Percentiles rank a stretch among this genome's conserved stretches.
Evolutionary conservation across 2,797 vertebrate species (phyloP).

Genomic region (Chelon auratus): DNA sequence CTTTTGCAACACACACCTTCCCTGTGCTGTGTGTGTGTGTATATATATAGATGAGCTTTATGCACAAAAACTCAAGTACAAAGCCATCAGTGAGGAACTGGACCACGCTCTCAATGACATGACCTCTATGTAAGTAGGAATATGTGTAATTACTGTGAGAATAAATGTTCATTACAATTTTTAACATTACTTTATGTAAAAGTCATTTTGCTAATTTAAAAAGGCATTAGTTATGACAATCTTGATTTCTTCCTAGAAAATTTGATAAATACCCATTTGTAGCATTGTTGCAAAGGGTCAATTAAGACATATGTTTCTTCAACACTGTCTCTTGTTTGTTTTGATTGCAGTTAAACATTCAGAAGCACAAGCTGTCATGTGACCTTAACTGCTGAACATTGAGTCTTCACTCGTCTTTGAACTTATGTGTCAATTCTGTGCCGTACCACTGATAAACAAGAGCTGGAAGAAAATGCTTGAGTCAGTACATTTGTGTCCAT

Average conservation of each 20-base stretch:
- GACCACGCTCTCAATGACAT: slow-evolving; percentile 93
- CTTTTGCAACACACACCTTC: slow-evolving; percentile 16
- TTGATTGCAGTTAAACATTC: slow-evolving; percentile 63
- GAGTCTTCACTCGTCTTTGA: background rate
- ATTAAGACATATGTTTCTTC: background rate
- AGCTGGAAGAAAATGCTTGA: slow-evolving; percentile 17
- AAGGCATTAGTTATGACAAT: background rate
- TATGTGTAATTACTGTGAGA: background rate
- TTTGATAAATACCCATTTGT: background rate
- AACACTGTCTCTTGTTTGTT: slow-evolving; percentile 11
- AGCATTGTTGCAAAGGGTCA: background rate
- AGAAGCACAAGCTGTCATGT: slow-evolving; percentile 14
- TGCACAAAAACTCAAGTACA: slow-evolving; percentile 95
- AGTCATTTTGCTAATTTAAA: too few species aligned
- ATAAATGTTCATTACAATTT: background rate
- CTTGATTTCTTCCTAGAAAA: background rate
- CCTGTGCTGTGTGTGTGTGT: slow-evolving; percentile 39
- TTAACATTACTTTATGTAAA: background rate
- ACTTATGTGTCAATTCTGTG: slow-evolving; percentile 18
- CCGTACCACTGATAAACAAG: slow-evolving; percentile 23
- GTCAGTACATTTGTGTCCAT: slow-evolving; percentile 14
- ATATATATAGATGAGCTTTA: slow-evolving; percentile 89
- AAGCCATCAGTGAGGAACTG: slow-evolving; percentile 93
- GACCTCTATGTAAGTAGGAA: slow-evolving; percentile 89
- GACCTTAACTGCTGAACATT: too few species aligned